These are phyloP conservation scores for Pteropus alecto DNA, from an alignment of 2,113 vertebrate genomes.

Conservation along the genomic window DNA sequence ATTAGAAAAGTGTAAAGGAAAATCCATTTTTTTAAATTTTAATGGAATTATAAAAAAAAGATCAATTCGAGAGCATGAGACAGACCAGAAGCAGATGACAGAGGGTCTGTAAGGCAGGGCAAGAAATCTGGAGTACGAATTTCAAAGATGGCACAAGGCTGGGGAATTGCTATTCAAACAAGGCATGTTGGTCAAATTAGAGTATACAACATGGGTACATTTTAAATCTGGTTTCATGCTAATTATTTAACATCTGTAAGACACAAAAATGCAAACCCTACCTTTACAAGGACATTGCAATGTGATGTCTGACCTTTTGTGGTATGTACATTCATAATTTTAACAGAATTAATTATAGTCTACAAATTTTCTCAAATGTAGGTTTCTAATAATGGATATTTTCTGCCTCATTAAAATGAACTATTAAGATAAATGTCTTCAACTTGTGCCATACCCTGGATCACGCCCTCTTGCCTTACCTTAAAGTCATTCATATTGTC, in stretches of 20 bases:
- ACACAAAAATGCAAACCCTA: neutral
- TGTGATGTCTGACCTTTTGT: neutral
- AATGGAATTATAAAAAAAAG: constrained; percentile 70
- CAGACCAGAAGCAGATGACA: constrained; percentile 36
- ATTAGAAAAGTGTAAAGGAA: constrained; percentile 66
- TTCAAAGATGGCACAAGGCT: neutral
- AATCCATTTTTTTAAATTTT: constrained; percentile 58
- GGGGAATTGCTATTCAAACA: neutral
- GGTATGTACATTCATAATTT: neutral
- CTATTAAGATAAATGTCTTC: constrained; percentile 39
- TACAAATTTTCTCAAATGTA: constrained; percentile 41
- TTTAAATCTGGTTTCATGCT: constrained; percentile 5
- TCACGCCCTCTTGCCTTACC: neutral
- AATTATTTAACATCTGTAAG: constrained; percentile 6
- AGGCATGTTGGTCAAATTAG: neutral
- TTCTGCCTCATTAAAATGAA: constrained; percentile 48
- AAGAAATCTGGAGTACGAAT: constrained; percentile 11
- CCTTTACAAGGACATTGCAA: constrained; percentile 11
- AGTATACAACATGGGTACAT: neutral
- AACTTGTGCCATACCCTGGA: neutral
- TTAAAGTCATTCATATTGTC: constrained; percentile 3
- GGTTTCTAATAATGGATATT: constrained; percentile 32
- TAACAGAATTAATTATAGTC: constrained; percentile 19
- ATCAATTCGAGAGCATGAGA: constrained; percentile 44
- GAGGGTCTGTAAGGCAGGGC: neutral